These are phyloP conservation scores for Anthoscopus minutus DNA, from an alignment of 2,113 vertebrate genomes.

Conservation along the genomic window DNA sequence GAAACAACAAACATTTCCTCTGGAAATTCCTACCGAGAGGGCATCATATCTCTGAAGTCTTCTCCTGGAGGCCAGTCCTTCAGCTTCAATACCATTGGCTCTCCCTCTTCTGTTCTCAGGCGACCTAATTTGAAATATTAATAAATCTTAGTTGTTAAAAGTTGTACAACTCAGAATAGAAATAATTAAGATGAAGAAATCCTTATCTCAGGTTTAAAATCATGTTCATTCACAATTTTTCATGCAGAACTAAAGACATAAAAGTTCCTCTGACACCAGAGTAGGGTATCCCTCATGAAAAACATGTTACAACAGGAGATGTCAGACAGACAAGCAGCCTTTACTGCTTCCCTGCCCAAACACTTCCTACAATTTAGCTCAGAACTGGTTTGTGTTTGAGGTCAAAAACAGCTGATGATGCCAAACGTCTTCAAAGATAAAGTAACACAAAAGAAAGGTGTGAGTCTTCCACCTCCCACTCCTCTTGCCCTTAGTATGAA, in stretches of 20 bases:
- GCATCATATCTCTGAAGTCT: constrained; percentile 83
- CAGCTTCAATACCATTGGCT: constrained; percentile 79
- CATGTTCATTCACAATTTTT: background rate
- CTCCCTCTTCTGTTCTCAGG: constrained; percentile 72
- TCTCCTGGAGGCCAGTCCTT: constrained; percentile 83
- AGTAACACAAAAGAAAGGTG: background rate
- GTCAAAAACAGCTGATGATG: background rate
- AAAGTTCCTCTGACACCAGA: background rate
- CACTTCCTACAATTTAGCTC: background rate
- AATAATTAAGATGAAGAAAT: background rate
- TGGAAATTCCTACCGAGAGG: constrained; percentile 63
- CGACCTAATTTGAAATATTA: constrained; percentile 56
- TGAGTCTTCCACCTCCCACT: background rate
- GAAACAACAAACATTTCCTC: background rate
- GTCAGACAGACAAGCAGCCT: background rate
- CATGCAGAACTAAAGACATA: rapidly evolving
- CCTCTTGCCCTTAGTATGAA: background rate
- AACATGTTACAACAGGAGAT: background rate
- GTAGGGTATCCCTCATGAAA: background rate
- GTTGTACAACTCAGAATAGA: background rate
- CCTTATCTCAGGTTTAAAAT: background rate
- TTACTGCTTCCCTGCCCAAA: background rate
- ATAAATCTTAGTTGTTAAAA: background rate
- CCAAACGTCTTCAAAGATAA: background rate
- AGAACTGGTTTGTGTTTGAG: background rate